Evolutionary conservation across 2,113 vertebrate genomes (phyloP).

Genomic region (Pygoscelis antarcticus): DNA sequence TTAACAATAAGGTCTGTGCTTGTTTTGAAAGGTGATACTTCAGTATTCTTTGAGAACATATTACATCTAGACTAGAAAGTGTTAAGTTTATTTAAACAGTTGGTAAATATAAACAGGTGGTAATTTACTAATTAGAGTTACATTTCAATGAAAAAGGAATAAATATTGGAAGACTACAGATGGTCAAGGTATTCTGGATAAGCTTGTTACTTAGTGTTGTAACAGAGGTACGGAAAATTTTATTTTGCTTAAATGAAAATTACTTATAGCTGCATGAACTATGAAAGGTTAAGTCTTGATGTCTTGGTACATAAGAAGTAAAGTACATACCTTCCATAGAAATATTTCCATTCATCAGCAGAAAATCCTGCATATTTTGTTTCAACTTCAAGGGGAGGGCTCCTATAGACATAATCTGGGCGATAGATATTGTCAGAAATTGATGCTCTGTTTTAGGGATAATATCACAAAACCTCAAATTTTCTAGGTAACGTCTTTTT

Average conservation of each 20-base stretch:
- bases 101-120: background rate
- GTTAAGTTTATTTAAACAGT: conserved; percentile 42
- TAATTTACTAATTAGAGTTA: background rate
- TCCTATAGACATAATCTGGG: background rate
- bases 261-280: background rate
- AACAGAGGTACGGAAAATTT: background rate
- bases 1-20: background rate
- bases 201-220: background rate
- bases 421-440: background rate
- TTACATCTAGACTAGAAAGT: conserved; percentile 25
- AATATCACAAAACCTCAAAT: background rate
- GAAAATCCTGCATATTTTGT: background rate
- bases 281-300: conserved; percentile 13
- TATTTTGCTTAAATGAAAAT: background rate
- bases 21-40: background rate
- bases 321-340: background rate
- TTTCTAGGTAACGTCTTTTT: background rate
- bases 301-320: background rate
- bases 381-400: background rate
- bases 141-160: background rate
- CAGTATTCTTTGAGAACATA: background rate
- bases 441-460: background rate
- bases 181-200: background rate
- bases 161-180: background rate
- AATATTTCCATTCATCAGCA: background rate